Percentiles rank a stretch among this genome's conserved stretches.
Conservation (phyloP, 2,888 invertebrate genomes). For the Drosophila aldrichi region DNA sequence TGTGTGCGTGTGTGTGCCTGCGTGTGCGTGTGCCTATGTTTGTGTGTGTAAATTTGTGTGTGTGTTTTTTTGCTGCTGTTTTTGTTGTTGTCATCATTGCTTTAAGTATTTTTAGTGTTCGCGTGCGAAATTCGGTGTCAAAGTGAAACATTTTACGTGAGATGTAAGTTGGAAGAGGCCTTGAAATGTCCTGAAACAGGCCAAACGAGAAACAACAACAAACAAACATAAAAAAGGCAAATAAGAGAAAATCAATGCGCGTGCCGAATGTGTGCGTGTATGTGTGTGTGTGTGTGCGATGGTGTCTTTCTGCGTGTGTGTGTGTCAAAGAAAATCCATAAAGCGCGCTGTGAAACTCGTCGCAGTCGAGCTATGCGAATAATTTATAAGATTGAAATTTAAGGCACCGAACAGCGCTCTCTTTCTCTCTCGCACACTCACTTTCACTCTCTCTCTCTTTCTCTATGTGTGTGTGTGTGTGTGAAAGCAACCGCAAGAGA, state of each 20-base stretch:
- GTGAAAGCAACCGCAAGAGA: conserved; percentile 27
- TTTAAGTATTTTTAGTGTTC: conserved; percentile 65
- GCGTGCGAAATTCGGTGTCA: conserved; percentile 68
- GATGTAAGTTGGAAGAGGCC: conserved; percentile 59
- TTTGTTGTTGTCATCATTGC: conserved; percentile 25
- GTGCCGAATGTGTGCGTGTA: conserved; percentile 35
- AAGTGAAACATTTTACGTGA: conserved; percentile 59
- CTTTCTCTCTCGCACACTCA: neutral
- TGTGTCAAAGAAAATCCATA: conserved; percentile 66
- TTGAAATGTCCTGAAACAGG: conserved; percentile 65
- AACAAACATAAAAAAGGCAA: conserved; percentile 34
- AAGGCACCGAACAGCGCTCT: conserved; percentile 47
- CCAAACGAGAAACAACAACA: conserved; percentile 29
- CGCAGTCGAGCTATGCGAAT: conserved; percentile 62
- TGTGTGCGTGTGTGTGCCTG: conserved; percentile 13
- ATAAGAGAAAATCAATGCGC: conserved; percentile 73
- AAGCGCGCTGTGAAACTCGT: conserved; percentile 61
- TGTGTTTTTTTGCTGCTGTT: neutral
- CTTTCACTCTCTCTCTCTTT: neutral
- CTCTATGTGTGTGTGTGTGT: neutral
- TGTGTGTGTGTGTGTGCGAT: neutral
- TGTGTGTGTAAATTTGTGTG: conserved; percentile 8
- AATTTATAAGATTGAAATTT: conserved; percentile 67
- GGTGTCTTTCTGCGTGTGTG: conserved; percentile 17
- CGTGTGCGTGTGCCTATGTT: neutral